phyloP scores from a whole-genome alignment of 1,140 invertebrate genomes.

The Orchesella cincta region DNA sequence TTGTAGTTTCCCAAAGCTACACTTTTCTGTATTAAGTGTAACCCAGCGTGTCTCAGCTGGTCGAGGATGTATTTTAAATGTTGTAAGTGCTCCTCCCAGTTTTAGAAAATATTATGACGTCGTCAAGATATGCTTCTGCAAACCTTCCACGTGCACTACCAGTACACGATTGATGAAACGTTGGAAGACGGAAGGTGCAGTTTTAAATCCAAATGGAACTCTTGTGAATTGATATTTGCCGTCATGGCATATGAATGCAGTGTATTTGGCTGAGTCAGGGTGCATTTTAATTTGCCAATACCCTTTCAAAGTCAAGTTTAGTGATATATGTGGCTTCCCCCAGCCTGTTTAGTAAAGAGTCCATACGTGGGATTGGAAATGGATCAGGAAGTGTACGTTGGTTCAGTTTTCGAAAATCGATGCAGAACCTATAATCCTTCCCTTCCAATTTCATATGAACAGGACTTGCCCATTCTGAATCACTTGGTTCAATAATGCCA shows the following conservation, averaged over 20 bases:
- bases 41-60: slow-evolving; percentile 38
- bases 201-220: slow-evolving; percentile 52
- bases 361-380: slow-evolving; percentile 25
- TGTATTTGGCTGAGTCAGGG: slow-evolving; percentile 50
- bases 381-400: not conserved
- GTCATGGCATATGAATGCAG: slow-evolving; percentile 51
- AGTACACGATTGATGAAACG: slow-evolving; percentile 38
- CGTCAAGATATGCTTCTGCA: slow-evolving; percentile 42
- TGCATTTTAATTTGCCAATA: slow-evolving; percentile 42
- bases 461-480: slow-evolving; percentile 45
- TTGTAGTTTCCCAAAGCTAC: slow-evolving; percentile 57
- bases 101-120: slow-evolving; percentile 38
- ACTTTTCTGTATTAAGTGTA: slow-evolving; percentile 53
- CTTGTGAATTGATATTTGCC: slow-evolving; percentile 50
- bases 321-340: slow-evolving; percentile 50
- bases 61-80: slow-evolving; percentile 40
- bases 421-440: slow-evolving; percentile 31
- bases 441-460: slow-evolving; percentile 47
- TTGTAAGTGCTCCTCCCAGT: slow-evolving; percentile 40
- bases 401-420: slow-evolving; percentile 42
- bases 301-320: slow-evolving; percentile 52
- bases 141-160: slow-evolving; percentile 10
- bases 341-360: slow-evolving; percentile 51
- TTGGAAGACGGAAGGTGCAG: slow-evolving; percentile 49
- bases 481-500: slow-evolving; percentile 45